Percentiles rank a stretch among this genome's conserved stretches.
phyloP scores from a whole-genome alignment of 2,797 vertebrate species.

The Hyperoplus immaculatus region DNA sequence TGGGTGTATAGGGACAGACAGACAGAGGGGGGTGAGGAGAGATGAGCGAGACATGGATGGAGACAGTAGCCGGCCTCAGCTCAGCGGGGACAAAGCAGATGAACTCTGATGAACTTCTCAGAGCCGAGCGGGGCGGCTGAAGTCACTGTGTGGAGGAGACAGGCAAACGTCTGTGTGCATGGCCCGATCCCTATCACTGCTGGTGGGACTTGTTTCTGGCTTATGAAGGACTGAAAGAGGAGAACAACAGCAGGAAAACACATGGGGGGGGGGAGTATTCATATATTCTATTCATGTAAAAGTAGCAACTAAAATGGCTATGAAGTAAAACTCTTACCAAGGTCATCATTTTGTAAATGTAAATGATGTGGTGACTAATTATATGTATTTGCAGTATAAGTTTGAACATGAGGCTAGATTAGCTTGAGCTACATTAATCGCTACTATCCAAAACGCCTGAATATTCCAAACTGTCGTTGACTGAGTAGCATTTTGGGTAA shows the following conservation, averaged over 20 bases:
- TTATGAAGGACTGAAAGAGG: constrained; percentile 7
- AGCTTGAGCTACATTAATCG: too few species aligned
- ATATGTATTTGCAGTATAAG: too few species aligned
- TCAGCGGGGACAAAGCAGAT: constrained; percentile 63
- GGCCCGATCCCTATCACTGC: constrained; percentile 26
- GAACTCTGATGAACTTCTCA: constrained; percentile 74
- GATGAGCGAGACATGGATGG: constrained; percentile 61
- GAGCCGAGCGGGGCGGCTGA: constrained; percentile 38
- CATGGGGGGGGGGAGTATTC: not conserved
- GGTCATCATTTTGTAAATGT: too few species aligned
- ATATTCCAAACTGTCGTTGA: too few species aligned
- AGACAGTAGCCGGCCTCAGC: constrained; percentile 63
- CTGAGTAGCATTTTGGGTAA: too few species aligned
- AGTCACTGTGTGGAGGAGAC: constrained; percentile 45
- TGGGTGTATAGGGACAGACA: not conserved
- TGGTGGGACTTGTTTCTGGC: constrained; percentile 9
- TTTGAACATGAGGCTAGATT: too few species aligned
- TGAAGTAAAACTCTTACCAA: too few species aligned
- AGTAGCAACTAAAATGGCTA: not conserved
- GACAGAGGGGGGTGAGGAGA: constrained; percentile 58
- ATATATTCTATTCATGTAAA: not conserved
- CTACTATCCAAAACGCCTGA: too few species aligned
- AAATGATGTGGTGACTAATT: too few species aligned
- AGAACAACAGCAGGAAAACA: not conserved
- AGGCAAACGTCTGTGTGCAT: constrained; percentile 32